These are phyloP conservation scores for Iphiclides podalirius DNA, from an alignment of 2,888 invertebrate species.

Conservation along the genomic window DNA sequence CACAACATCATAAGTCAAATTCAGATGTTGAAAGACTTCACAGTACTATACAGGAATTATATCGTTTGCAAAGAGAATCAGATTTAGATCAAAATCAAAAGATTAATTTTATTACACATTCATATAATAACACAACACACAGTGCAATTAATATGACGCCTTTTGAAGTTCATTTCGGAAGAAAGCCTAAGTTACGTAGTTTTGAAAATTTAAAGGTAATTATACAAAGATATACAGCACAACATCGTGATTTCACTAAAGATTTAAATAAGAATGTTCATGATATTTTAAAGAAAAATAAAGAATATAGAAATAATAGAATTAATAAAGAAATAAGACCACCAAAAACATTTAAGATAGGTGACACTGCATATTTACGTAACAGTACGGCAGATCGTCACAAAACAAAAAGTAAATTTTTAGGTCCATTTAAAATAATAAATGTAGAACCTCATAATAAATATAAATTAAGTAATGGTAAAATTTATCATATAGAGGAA, in stretches of 20 bases:
- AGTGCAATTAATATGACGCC: slow-evolving; percentile 17
- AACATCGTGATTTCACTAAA: slow-evolving; percentile 15
- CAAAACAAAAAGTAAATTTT: slow-evolving; percentile 17
- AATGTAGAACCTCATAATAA: slow-evolving; percentile 21
- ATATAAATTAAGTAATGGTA: slow-evolving; percentile 23
- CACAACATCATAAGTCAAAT: too few relatives aligned
- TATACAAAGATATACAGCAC: too few relatives aligned
- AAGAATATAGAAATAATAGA: slow-evolving; percentile 10
- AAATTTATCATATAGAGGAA: slow-evolving; percentile 24
- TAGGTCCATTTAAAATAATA: slow-evolving; percentile 20
- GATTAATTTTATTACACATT: slow-evolving; percentile 16
- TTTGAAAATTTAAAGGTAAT: too few relatives aligned
- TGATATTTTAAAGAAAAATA: slow-evolving; percentile 9
- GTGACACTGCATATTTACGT: slow-evolving; percentile 20
- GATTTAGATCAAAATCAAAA: slow-evolving; percentile 17
- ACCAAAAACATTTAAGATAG: slow-evolving; percentile 13
- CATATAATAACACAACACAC: slow-evolving; percentile 22
- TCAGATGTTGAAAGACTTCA: slow-evolving; percentile 28
- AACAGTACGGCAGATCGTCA: slow-evolving; percentile 25
- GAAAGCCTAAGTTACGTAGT: slow-evolving; percentile 22
- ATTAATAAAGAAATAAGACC: slow-evolving; percentile 12
- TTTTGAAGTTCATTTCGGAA: slow-evolving; percentile 21
- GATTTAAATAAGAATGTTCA: too few relatives aligned
- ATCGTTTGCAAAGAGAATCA: slow-evolving; percentile 16
- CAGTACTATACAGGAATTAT: slow-evolving; percentile 25